Percentiles rank a stretch among this genome's conserved stretches.
Evolutionary conservation across 2,113 vertebrate genomes (phyloP).

Genomic region (Pandion haliaetus): DNA sequence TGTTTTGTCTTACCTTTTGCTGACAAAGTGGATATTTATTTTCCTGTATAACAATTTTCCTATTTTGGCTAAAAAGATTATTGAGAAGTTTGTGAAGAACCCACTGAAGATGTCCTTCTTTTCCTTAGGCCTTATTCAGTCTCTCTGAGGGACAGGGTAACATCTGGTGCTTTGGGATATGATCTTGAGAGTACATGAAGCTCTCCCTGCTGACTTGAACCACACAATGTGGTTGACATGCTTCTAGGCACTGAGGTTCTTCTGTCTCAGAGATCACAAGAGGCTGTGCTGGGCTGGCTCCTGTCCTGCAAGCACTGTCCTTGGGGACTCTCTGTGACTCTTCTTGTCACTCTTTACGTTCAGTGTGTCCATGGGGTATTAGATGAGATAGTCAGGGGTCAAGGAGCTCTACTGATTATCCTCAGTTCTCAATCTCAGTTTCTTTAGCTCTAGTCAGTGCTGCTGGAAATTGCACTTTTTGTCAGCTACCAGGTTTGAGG

Average conservation of each 20-base stretch:
- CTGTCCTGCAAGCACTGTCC: background rate
- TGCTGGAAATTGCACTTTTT: background rate
- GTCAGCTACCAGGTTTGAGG: background rate
- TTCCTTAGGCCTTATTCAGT: background rate
- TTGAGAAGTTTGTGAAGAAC: background rate
- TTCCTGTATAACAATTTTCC: background rate
- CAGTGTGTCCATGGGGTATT: background rate
- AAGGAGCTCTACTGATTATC: background rate
- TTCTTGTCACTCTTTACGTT: background rate
- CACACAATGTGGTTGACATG: rapidly evolving
- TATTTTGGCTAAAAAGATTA: background rate
- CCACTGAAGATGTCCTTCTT: background rate
- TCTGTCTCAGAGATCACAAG: background rate
- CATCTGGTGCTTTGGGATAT: background rate
- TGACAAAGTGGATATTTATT: background rate
- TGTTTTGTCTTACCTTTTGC: background rate
- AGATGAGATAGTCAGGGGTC: background rate
- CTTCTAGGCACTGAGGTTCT: background rate
- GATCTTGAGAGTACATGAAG: background rate
- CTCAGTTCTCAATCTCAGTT: background rate
- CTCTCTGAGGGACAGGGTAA: background rate
- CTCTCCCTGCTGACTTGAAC: background rate
- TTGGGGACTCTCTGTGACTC: background rate
- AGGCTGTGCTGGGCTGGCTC: background rate
- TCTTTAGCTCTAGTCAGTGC: background rate